phyloP scores from a whole-genome alignment of 2,113 vertebrate species.

The Solea senegalensis region DNA sequence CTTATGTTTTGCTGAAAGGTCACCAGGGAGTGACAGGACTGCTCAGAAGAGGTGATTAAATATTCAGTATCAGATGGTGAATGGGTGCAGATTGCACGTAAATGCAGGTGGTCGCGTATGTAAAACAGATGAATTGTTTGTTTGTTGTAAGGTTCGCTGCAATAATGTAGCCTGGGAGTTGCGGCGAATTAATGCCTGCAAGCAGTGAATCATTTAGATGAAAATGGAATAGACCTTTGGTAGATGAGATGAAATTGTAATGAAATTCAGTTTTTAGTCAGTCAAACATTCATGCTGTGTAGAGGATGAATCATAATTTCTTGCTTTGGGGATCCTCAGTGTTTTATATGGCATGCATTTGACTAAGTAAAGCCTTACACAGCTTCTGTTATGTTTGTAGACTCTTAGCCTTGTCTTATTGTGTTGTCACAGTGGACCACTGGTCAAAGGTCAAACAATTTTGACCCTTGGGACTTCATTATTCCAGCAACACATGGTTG shows the following conservation, averaged over 20 bases:
- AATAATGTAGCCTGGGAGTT: not conserved
- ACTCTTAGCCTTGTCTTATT: not conserved
- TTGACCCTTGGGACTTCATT: not conserved
- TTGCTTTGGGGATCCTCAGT: not conserved
- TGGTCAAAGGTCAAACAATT: not conserved
- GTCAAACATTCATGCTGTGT: too few species aligned
- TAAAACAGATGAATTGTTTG: slow-evolving; percentile 34
- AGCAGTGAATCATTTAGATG: slow-evolving; percentile 16
- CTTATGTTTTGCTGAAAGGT: slow-evolving; percentile 31
- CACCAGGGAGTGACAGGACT: slow-evolving; percentile 9
- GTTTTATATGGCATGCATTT: too few species aligned
- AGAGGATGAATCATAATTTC: too few species aligned
- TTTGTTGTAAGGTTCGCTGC: not conserved
- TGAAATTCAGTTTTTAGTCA: too few species aligned
- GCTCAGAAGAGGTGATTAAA: slow-evolving; percentile 28
- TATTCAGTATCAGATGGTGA: slow-evolving; percentile 26
- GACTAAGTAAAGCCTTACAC: too few species aligned
- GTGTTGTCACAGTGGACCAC: too few species aligned
- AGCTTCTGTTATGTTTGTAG: too few species aligned
- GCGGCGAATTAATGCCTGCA: not conserved
- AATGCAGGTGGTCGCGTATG: slow-evolving; percentile 16
- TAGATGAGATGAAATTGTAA: not conserved
- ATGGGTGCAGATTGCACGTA: slow-evolving; percentile 29
- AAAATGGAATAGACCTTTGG: not conserved
- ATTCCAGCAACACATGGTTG: not conserved